A percentile compares a stretch with the other conserved stretches of the same genome.
Conservation (phyloP, 2,113 vertebrate genomes). For the Nyctibius bracteatus region DNA sequence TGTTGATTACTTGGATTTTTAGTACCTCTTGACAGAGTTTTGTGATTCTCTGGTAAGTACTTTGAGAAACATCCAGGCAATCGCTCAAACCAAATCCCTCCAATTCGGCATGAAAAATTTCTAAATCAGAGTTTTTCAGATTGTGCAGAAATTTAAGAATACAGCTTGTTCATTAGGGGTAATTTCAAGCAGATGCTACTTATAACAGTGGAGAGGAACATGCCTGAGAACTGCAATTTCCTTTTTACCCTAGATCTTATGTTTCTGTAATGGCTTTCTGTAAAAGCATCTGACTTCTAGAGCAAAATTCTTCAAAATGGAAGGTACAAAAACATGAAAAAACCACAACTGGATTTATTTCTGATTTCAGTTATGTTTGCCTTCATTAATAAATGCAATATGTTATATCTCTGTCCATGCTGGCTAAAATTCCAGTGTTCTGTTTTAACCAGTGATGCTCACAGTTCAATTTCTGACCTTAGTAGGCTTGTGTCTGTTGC, state of each 20-base stretch:
- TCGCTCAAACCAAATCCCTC: not conserved
- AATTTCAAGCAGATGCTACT: not conserved
- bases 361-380: not conserved
- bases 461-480: not conserved
- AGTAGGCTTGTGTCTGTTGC: not conserved
- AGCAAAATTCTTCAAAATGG: not conserved
- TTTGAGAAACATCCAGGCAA: not conserved
- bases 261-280: not conserved
- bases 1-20: conserved; percentile 6
- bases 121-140: not conserved
- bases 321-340: not conserved
- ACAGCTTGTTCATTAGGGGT: not conserved
- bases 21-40: not conserved
- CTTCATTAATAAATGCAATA: not conserved
- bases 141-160: not conserved
- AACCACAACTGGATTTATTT: not conserved
- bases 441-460: not conserved
- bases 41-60: conserved; percentile 19
- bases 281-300: not conserved
- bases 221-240: not conserved
- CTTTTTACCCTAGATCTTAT: not conserved
- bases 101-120: not conserved
- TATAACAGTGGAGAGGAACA: not conserved
- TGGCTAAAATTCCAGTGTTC: not conserved
- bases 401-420: not conserved